These are phyloP conservation scores for Chelonus formosanus DNA, from an alignment of 2,888 invertebrate genomes.

Conservation along the genomic window DNA sequence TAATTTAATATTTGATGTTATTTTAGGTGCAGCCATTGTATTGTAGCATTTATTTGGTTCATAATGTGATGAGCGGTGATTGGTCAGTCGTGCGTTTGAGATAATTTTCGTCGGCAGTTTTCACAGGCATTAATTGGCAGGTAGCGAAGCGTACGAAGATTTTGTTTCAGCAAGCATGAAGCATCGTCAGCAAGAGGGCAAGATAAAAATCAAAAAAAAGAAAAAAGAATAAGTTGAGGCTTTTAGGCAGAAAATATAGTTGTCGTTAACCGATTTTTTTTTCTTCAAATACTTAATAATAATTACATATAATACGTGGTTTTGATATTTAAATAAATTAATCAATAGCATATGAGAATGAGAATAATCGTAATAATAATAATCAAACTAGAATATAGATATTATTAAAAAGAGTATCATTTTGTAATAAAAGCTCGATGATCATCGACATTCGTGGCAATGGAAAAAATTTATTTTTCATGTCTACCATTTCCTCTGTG, in stretches of 20 bases:
- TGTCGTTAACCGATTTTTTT: constrained; percentile 40
- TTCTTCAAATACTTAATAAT: constrained; percentile 33
- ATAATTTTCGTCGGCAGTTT: constrained; percentile 45
- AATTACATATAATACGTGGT: constrained; percentile 3
- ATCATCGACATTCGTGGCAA: background rate
- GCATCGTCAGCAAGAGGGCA: constrained; percentile 66
- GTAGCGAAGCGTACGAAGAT: constrained; percentile 64
- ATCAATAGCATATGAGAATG: constrained; percentile 3
- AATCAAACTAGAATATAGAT: background rate
- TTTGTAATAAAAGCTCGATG: background rate
- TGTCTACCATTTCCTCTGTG: no score
- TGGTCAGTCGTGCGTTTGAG: constrained; percentile 46
- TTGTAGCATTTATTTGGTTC: constrained; percentile 41
- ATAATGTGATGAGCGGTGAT: constrained; percentile 49
- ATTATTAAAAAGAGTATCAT: background rate
- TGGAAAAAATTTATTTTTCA: background rate
- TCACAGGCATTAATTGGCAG: constrained; percentile 64
- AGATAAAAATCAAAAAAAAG: constrained; percentile 66
- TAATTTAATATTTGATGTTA: constrained; percentile 33
- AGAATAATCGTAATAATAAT: background rate
- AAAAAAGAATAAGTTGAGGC: constrained; percentile 64
- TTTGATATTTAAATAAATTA: constrained; percentile 11
- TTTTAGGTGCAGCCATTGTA: constrained; percentile 38
- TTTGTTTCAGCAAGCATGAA: constrained; percentile 65
- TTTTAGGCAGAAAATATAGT: constrained; percentile 45